Conservation (phyloP, 2,888 invertebrate genomes). For the Stenoptilia bipunctidactyla region DNA sequence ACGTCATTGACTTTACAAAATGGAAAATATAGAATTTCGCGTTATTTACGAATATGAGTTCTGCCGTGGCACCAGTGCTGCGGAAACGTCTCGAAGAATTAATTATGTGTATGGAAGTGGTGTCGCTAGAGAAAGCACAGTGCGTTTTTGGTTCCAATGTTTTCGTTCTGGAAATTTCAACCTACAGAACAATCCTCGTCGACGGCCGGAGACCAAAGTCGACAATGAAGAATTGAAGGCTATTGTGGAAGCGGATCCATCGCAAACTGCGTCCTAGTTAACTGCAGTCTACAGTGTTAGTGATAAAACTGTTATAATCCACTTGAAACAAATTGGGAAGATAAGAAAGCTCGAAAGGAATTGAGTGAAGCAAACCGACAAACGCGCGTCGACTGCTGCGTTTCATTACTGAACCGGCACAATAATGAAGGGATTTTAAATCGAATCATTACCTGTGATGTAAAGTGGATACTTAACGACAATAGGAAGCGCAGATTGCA, state of each 20-base stretch:
- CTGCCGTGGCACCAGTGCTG: no score
- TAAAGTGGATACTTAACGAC: no score
- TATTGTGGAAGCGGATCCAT: not conserved
- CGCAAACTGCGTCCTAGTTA: constrained; percentile 11
- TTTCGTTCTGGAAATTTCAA: no score
- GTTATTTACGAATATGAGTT: no score
- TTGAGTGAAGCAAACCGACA: constrained; percentile 1
- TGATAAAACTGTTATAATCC: constrained; percentile 12
- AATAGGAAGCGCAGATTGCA: no score
- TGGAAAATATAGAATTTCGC: no score
- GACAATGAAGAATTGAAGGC: constrained; percentile 18
- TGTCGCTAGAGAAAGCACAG: no score
- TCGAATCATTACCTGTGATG: not conserved
- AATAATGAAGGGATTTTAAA: constrained; percentile 4
- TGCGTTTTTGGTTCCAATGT: no score
- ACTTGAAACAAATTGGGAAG: constrained; percentile 2
- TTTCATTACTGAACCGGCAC: constrained; percentile 4
- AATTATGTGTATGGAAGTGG: not conserved
- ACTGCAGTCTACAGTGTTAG: constrained; percentile 10
- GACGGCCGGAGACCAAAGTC: constrained; percentile 2
- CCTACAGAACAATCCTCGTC: no score
- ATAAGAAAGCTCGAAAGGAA: not conserved
- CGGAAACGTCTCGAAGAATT: no score
- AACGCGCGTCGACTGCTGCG: constrained; percentile 12
- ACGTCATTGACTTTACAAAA: no score